Evolutionary conservation across 2,113 vertebrate genomes (phyloP).

Genomic region (Phainopepla nitens): DNA sequence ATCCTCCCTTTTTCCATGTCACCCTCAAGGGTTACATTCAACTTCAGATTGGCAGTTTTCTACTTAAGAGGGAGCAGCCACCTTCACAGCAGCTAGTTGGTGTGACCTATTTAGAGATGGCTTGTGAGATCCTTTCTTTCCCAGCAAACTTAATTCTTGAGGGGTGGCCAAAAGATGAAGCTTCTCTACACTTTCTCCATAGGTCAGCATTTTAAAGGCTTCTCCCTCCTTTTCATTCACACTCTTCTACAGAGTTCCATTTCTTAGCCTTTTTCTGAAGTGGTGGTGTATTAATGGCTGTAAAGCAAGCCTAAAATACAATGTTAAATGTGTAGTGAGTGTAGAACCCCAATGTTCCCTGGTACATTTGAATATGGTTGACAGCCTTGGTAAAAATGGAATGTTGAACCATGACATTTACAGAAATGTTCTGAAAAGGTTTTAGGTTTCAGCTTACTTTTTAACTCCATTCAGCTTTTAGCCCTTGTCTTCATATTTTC

Average conservation of each 20-base stretch:
- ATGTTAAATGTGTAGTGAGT: background rate
- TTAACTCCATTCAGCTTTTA: background rate
- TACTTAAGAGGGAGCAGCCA: background rate
- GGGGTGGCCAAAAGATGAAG: background rate
- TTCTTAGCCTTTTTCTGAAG: background rate
- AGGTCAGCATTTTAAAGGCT: background rate
- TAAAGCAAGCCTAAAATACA: background rate
- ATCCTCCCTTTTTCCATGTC: background rate
- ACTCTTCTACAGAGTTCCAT: background rate
- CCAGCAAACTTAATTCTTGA: background rate
- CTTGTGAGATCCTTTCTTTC: background rate
- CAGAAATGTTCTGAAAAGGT: background rate
- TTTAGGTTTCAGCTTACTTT: background rate
- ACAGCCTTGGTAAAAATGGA: background rate
- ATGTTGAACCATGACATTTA: background rate
- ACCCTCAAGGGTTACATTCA: background rate
- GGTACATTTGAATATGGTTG: background rate
- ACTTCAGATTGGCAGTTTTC: background rate
- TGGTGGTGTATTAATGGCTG: background rate
- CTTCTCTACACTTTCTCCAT: background rate
- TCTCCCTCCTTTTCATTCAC: background rate
- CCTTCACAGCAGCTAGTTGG: background rate
- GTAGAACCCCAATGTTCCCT: background rate
- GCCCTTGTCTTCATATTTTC: background rate
- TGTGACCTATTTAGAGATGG: background rate